Percentiles rank a stretch among this genome's conserved stretches.
Conservation (phyloP, 2,113 vertebrate species). For the Scophthalmus maximus region DNA sequence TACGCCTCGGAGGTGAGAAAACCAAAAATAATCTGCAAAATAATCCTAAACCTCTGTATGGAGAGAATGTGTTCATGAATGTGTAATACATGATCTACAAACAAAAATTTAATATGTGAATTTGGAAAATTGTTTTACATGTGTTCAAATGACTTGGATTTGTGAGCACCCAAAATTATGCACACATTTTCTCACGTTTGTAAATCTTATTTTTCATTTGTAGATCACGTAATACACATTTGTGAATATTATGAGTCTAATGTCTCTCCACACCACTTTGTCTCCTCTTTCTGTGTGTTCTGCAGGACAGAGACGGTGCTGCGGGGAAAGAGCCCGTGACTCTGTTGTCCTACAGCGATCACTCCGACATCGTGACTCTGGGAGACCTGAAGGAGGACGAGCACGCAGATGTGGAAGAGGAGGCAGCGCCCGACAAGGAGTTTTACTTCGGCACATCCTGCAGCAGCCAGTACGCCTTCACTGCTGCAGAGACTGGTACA, state of each 20-base stretch:
- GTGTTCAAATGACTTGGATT: neutral
- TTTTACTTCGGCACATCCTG: slow-evolving; percentile 92
- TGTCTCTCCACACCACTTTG: no score
- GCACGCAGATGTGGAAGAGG: slow-evolving; percentile 62
- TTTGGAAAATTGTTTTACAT: neutral
- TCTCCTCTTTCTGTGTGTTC: neutral
- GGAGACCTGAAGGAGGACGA: slow-evolving; percentile 86
- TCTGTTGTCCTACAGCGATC: slow-evolving; percentile 89
- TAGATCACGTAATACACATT: neutral
- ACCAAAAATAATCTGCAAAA: neutral
- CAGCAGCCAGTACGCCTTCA: slow-evolving; percentile 95
- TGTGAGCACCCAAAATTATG: no score
- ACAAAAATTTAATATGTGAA: neutral
- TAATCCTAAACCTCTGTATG: no score
- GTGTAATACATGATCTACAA: neutral
- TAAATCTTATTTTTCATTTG: neutral
- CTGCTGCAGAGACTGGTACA: slow-evolving; percentile 89
- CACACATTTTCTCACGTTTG: no score
- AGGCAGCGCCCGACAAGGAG: slow-evolving; percentile 76
- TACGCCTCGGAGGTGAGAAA: slow-evolving; percentile 81
- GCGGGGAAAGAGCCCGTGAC: slow-evolving; percentile 78
- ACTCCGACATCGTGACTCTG: slow-evolving; percentile 95
- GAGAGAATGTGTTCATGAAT: no score
- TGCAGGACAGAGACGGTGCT: slow-evolving; percentile 68
- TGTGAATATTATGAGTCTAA: neutral